Evolutionary conservation across 2,888 invertebrate species (phyloP).

Genomic region (Caenorhabditis sp.): DNA sequence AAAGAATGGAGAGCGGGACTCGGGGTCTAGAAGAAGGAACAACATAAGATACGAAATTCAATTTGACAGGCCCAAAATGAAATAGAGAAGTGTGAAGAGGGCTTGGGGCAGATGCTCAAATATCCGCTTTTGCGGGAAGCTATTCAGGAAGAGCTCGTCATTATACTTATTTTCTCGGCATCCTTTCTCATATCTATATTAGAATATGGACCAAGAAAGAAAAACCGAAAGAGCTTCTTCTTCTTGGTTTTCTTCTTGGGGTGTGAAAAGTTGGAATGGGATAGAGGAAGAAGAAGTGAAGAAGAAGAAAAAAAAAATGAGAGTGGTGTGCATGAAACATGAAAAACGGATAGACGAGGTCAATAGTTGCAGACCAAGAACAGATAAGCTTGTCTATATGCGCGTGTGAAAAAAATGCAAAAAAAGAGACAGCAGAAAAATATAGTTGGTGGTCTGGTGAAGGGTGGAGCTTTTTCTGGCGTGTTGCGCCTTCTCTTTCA

Average conservation of each 20-base stretch:
- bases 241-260: not conserved
- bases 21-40: conserved; percentile 53
- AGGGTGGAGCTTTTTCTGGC: conserved; percentile 45
- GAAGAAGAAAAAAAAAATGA: conserved; percentile 13
- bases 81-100: conserved; percentile 65
- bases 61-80: conserved; percentile 62
- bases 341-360: conserved; percentile 57
- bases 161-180: conserved; percentile 58
- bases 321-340: conserved; percentile 42
- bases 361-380: conserved; percentile 58
- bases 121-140: conserved; percentile 68
- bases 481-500: conserved; percentile 25
- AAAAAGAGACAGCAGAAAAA: conserved; percentile 51
- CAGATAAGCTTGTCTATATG: conserved; percentile 64
- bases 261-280: conserved; percentile 49
- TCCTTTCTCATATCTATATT: conserved; percentile 57
- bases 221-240: conserved; percentile 24
- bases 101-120: conserved; percentile 67
- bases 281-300: conserved; percentile 6
- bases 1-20: conserved; percentile 8
- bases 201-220: conserved; percentile 37
- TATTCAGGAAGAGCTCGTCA: conserved; percentile 62
- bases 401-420: conserved; percentile 54
- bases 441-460: conserved; percentile 54
- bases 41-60: conserved; percentile 60